Percentiles rank a stretch among this genome's conserved stretches.
These are phyloP conservation scores for Leuciscus waleckii DNA, from an alignment of 2,797 vertebrate species.

Conservation along the genomic window DNA sequence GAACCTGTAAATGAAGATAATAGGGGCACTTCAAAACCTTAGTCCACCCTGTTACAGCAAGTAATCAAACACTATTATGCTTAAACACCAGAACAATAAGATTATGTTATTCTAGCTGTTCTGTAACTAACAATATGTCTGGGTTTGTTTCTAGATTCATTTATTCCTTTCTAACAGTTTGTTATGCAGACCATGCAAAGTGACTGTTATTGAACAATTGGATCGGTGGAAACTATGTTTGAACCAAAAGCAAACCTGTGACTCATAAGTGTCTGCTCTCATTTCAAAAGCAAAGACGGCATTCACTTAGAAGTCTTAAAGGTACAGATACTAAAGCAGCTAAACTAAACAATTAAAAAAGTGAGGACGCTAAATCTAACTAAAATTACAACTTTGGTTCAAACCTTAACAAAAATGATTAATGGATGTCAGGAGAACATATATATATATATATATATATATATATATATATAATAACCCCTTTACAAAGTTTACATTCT, in stretches of 20 bases:
- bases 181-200: background rate
- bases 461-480: constrained; percentile 8
- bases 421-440: constrained; percentile 3
- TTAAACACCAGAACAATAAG: background rate
- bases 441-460: background rate
- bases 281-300: background rate
- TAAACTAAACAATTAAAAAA: background rate
- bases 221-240: background rate
- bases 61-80: background rate
- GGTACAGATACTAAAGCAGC: background rate
- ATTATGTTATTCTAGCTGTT: background rate
- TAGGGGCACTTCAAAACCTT: background rate
- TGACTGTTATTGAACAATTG: background rate
- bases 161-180: background rate
- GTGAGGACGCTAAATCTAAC: background rate
- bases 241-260: background rate
- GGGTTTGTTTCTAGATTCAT: background rate
- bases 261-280: background rate
- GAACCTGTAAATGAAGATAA: background rate
- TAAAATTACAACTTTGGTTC: background rate
- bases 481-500: background rate
- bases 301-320: background rate
- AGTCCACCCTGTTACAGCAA: background rate
- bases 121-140: background rate
- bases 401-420: background rate